Conservation (phyloP, 2,888 invertebrate genomes). For the Drosophila rubida region DNA sequence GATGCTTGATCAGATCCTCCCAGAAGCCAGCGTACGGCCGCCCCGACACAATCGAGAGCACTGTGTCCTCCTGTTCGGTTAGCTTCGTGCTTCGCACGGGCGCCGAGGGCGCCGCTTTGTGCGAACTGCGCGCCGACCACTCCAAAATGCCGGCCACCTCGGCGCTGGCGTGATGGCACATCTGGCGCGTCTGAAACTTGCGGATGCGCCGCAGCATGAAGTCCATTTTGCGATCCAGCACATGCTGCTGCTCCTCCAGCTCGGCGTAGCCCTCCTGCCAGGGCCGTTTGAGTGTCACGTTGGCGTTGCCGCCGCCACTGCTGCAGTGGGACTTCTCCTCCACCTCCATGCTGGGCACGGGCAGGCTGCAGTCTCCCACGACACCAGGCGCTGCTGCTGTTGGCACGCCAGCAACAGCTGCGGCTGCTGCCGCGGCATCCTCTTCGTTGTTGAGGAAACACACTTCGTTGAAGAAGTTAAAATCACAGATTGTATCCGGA, state of each 20-base stretch:
- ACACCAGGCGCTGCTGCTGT: slow-evolving; percentile 5
- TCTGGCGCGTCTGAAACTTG: slow-evolving; percentile 90
- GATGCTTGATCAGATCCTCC: slow-evolving; percentile 84
- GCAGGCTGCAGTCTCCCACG: not conserved
- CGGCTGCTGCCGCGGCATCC: slow-evolving; percentile 33
- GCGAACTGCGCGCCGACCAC: slow-evolving; percentile 87
- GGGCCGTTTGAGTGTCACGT: slow-evolving; percentile 41
- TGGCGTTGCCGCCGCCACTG: not conserved
- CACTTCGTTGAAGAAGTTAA: slow-evolving; percentile 82
- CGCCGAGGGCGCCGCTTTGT: slow-evolving; percentile 42
- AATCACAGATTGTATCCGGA: slow-evolving; percentile 81
- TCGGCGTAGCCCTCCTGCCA: slow-evolving; percentile 77
- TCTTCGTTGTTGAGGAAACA: slow-evolving; percentile 68
- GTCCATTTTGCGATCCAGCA: slow-evolving; percentile 89
- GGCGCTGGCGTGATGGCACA: slow-evolving; percentile 91
- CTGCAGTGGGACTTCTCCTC: slow-evolving; percentile 35
- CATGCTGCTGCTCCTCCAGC: slow-evolving; percentile 82
- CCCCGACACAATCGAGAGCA: slow-evolving; percentile 72
- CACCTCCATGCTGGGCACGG: slow-evolving; percentile 3
- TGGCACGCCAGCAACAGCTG: not conserved
- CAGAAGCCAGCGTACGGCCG: slow-evolving; percentile 73
- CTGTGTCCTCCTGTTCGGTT: slow-evolving; percentile 52
- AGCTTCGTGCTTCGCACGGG: slow-evolving; percentile 54
- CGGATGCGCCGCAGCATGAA: slow-evolving; percentile 90
- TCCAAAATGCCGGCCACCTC: slow-evolving; percentile 92